A percentile compares a stretch with the other conserved stretches of the same genome.
These are phyloP conservation scores for Patiria pectinifera DNA, from an alignment of 53 echinoderm and acorn worm species.

Conservation along the genomic window DNA sequence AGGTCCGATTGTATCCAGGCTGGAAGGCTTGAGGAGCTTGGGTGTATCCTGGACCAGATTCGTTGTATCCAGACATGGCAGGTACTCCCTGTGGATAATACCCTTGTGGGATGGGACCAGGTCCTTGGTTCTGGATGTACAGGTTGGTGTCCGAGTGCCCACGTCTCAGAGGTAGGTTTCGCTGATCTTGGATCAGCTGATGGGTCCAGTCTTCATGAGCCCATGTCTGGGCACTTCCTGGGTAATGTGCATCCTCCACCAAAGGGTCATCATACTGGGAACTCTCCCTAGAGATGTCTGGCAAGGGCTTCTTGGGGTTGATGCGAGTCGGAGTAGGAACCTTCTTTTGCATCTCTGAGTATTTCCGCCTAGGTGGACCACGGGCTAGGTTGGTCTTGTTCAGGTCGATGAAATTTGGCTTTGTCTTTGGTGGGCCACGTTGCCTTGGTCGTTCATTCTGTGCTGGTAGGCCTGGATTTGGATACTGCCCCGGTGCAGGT, in stretches of 20 bases:
- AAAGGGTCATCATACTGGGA: constrained; percentile 66
- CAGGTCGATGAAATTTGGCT: constrained; percentile 76
- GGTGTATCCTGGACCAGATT: constrained; percentile 36
- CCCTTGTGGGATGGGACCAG: constrained; percentile 29
- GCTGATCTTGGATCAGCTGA: constrained; percentile 75
- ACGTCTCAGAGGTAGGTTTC: constrained; percentile 69
- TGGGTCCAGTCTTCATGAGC: constrained; percentile 79
- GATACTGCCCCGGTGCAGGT: constrained; percentile 30
- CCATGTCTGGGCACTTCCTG: constrained; percentile 62
- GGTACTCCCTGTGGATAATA: constrained; percentile 21
- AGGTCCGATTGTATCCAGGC: constrained; percentile 36
- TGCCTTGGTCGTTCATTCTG: constrained; percentile 36
- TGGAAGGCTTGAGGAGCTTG: constrained; percentile 14
- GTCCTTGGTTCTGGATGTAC: constrained; percentile 33
- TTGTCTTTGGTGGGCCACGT: constrained; percentile 68
- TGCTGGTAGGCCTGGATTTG: constrained; percentile 32
- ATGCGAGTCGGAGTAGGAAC: constrained; percentile 52
- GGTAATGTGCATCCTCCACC: constrained; percentile 35
- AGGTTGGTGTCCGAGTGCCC: constrained; percentile 87
- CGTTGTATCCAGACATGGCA: constrained; percentile 1
- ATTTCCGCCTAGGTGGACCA: constrained; percentile 71
- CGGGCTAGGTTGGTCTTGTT: constrained; percentile 75
- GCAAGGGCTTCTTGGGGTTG: constrained; percentile 81
- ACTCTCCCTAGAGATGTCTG: constrained; percentile 79
- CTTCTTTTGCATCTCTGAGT: constrained; percentile 67